Percentiles rank a stretch among this genome's conserved stretches.
Conservation (phyloP, 2,113 vertebrate species). For the Sapajus apella region DNA sequence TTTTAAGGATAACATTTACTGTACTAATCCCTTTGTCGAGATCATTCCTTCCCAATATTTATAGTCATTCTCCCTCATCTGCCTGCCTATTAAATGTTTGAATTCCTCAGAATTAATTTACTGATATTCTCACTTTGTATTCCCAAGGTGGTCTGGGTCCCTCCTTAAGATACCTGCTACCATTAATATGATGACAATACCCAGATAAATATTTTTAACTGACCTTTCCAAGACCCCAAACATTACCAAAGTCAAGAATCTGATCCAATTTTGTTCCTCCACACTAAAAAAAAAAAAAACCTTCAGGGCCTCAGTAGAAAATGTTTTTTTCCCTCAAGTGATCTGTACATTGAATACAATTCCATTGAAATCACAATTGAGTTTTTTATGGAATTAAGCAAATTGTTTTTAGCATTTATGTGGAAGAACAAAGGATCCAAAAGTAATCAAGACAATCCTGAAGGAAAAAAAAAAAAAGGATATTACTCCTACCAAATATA, state of each 20-base stretch:
- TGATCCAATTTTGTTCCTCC: not conserved
- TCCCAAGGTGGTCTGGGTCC: not conserved
- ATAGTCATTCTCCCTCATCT: not conserved
- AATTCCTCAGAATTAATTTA: slow-evolving; percentile 2
- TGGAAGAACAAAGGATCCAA: slow-evolving; percentile 19
- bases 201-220: slow-evolving; percentile 8
- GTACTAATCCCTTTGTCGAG: not conserved
- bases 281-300: not conserved
- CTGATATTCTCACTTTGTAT: not conserved
- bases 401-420: not conserved
- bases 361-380: not conserved
- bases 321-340: not conserved
- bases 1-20: not conserved
- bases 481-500: not conserved
- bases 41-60: not conserved
- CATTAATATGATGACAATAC: not conserved
- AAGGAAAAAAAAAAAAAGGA: not conserved
- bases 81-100: not conserved
- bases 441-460: not conserved
- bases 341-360: not conserved
- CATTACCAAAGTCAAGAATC: not conserved
- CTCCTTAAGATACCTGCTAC: not conserved
- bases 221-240: not conserved
- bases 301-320: not conserved
- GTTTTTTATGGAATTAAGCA: not conserved